phyloP scores from a whole-genome alignment of 2,113 vertebrate genomes.

The Cairina moschata region DNA sequence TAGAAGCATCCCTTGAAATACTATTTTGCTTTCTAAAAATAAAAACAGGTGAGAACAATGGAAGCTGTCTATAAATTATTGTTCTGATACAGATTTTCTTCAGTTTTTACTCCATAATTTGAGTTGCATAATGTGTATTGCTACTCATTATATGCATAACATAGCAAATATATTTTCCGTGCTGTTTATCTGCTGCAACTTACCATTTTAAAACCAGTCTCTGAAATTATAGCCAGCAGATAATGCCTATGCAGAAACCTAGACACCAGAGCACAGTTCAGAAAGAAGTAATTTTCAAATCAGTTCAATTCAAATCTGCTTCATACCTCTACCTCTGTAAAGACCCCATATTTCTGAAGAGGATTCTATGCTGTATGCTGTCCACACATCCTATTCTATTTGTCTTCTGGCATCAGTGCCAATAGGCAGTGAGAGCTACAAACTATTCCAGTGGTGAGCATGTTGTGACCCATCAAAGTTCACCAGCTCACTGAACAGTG shows the following conservation, averaged over 20 bases:
- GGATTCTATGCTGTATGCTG: not conserved
- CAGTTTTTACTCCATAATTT: not conserved
- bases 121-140: not conserved
- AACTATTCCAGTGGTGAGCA: not conserved
- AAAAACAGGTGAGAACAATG: not conserved
- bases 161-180: not conserved
- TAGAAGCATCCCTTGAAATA: constrained; percentile 56
- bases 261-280: not conserved
- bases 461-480: constrained; percentile 58
- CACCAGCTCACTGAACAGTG: constrained; percentile 36
- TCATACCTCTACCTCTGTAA: not conserved
- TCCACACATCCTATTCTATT: not conserved
- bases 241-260: not conserved
- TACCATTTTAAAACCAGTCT: not conserved
- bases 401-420: not conserved
- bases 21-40: not conserved
- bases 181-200: not conserved
- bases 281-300: not conserved
- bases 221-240: not conserved
- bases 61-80: not conserved
- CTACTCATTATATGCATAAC: not conserved
- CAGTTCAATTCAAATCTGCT: not conserved
- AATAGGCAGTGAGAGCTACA: not conserved
- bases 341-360: not conserved
- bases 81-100: not conserved